Base-by-base conservation (phyloP, 2,797 vertebrate genomes). In the Corythornis leucogaster region DNA sequence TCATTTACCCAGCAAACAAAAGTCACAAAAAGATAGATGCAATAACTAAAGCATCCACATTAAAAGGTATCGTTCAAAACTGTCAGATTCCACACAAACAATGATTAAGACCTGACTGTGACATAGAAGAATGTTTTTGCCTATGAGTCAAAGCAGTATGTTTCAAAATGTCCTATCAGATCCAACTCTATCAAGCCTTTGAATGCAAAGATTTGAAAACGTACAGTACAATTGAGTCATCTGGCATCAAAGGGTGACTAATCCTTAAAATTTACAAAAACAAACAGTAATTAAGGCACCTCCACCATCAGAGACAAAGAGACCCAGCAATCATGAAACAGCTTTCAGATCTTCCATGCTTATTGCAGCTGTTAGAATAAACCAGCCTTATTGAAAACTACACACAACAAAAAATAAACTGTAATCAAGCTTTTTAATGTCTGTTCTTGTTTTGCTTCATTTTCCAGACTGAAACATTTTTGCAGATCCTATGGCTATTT, bases 251-350 rank as follows among this genome's bases (percentile, higher is more conserved):
- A 96, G 88, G 85, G 77, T 92, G 85, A 96, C 86, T 97, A 95
- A 97, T 85, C 74, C 83, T 77, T 91, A 94, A 77, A 95, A 94
- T 90, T 96, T 91, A 93, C 76, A 94, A 96, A 95, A 97, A 95
- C 94, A 97, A 97, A 96, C 87, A 95, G 94, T 92, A 94, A 96
- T 95, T 96, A 96, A 95, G 85, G 94, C 85, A 95, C 94, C 94
- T 96, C 81, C 83, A 89, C 80, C 89, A 93, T 59, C 91, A 90
- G 63, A 96, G 83, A 94, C 89, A 93, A 80, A 97, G 85, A 88
- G 94, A 90, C 51, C 38, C 82, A 70, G 82, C 42, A 91, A 92
- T 93, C 94, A 93, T 7, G 43, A 79, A 92, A 96, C 76, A 87
- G 93, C 86, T 96, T 93, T 91, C 76, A 89, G 86, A 91, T 81